Conservation (phyloP, 2,113 vertebrate species). For the Dipodomys stephensi region DNA sequence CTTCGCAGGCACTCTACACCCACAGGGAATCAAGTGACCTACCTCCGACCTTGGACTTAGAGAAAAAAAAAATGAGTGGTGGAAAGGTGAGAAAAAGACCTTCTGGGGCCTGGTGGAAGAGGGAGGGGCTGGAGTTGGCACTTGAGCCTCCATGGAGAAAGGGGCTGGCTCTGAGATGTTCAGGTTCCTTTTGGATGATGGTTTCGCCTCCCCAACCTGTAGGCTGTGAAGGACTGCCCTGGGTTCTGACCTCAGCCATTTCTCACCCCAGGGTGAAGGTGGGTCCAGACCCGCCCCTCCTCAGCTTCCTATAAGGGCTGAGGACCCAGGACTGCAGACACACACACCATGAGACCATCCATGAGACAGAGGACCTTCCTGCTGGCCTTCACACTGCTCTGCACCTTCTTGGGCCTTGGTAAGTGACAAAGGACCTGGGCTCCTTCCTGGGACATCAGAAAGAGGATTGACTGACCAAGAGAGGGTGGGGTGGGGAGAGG, state of each 20-base stretch:
- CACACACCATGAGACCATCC: slow-evolving; percentile 62
- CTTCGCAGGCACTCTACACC: neutral
- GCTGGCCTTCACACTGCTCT: slow-evolving; percentile 54
- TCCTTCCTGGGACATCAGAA: neutral
- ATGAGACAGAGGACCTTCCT: slow-evolving; percentile 4
- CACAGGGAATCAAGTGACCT: neutral
- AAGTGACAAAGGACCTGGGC: slow-evolving; percentile 46
- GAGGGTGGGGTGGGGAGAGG: neutral
- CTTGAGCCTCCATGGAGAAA: neutral
- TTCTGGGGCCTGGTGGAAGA: neutral
- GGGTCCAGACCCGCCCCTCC: slow-evolving; percentile 64
- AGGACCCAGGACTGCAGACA: neutral
- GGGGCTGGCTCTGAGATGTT: neutral
- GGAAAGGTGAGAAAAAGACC: neutral
- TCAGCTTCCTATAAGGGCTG: slow-evolving; percentile 66
- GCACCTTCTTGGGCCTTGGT: slow-evolving; percentile 63
- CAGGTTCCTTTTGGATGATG: neutral
- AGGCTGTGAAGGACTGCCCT: slow-evolving; percentile 21
- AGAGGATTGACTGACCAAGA: neutral
- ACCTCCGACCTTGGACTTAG: neutral
- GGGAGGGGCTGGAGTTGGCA: neutral
- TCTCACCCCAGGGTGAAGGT: slow-evolving; percentile 71
- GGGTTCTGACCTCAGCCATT: slow-evolving; percentile 70
- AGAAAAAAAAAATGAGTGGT: neutral
- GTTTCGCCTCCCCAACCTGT: neutral